These are phyloP conservation scores for Drosophila yakuba DNA, from an alignment of 1,140 invertebrate species.

Conservation along the genomic window DNA sequence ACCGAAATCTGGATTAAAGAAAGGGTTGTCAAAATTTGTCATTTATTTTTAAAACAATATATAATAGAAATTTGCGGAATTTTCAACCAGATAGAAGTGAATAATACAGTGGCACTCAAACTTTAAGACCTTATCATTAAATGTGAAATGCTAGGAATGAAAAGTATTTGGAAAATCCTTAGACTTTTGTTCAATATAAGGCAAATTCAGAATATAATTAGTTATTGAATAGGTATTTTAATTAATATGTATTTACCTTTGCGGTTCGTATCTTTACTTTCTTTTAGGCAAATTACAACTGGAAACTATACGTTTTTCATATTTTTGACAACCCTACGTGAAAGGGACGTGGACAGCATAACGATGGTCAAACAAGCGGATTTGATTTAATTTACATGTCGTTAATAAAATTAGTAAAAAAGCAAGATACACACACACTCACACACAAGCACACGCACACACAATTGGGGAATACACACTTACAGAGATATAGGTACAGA, in stretches of 20 bases:
- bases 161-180: no score
- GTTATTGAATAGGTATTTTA: no score
- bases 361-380: slow-evolving; percentile 40
- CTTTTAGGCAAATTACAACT: neutral
- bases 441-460: slow-evolving; percentile 13
- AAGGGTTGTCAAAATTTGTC: slow-evolving; percentile 9
- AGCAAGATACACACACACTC: slow-evolving; percentile 4
- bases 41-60: neutral
- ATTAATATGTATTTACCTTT: no score
- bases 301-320: neutral
- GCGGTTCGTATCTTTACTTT: neutral
- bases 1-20: slow-evolving; percentile 1
- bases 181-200: no score
- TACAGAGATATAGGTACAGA: no score
- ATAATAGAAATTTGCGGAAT: no score
- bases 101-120: no score
- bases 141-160: no score
- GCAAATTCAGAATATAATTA: no score
- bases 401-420: slow-evolving; percentile 77
- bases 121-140: no score
- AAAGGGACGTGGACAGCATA: slow-evolving; percentile 7
- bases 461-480: slow-evolving; percentile 2
- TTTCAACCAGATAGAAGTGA: no score
- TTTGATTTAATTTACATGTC: slow-evolving; percentile 81
- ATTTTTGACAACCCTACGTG: slow-evolving; percentile 27